A percentile compares a stretch with the other conserved stretches of the same genome.
Evolutionary conservation across 1,140 invertebrate species (phyloP).

Genomic region (Aradophagus sp.): DNA sequence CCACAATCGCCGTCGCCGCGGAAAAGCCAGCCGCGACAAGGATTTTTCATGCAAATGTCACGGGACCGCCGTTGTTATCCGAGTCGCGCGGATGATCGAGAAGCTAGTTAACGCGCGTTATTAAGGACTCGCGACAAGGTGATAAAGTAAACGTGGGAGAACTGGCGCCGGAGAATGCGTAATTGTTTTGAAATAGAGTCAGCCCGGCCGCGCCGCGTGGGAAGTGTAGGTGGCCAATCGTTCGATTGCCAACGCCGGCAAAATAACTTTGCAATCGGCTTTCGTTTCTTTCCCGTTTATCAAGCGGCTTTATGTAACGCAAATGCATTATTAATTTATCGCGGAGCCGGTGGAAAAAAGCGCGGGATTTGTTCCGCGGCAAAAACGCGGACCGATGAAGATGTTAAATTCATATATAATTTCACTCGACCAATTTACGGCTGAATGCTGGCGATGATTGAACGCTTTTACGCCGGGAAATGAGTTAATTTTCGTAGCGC

Average conservation of each 20-base stretch:
- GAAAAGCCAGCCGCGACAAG: background rate
- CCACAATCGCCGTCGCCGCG: conserved; percentile 7
- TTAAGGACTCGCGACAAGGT: conserved; percentile 54
- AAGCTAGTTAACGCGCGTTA: conserved; percentile 34
- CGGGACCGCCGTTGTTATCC: conserved; percentile 8
- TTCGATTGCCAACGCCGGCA: conserved; percentile 34
- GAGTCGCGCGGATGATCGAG: conserved; percentile 32
- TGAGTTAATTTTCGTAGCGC: conserved; percentile 6
- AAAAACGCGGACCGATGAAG: conserved; percentile 22
- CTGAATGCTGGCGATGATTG: conserved; percentile 16
- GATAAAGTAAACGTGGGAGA: conserved; percentile 65
- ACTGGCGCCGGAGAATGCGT: conserved; percentile 65
- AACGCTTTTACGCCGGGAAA: conserved; percentile 10
- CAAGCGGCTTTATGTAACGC: conserved; percentile 39
- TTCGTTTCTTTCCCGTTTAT: conserved; percentile 45
- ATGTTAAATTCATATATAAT: conserved; percentile 17
- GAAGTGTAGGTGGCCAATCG: conserved; percentile 64
- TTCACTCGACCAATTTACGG: conserved; percentile 10
- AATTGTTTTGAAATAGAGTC: conserved; percentile 69
- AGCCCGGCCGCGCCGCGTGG: conserved; percentile 61
- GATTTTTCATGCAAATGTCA: conserved; percentile 31
- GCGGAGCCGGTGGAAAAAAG: conserved; percentile 1
- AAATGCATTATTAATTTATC: conserved; percentile 55
- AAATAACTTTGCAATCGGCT: conserved; percentile 49
- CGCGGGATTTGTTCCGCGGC: conserved; percentile 5